Base-by-base conservation (phyloP, 2,888 invertebrate genomes). In the Leptinotarsa rubiginosa region DNA sequence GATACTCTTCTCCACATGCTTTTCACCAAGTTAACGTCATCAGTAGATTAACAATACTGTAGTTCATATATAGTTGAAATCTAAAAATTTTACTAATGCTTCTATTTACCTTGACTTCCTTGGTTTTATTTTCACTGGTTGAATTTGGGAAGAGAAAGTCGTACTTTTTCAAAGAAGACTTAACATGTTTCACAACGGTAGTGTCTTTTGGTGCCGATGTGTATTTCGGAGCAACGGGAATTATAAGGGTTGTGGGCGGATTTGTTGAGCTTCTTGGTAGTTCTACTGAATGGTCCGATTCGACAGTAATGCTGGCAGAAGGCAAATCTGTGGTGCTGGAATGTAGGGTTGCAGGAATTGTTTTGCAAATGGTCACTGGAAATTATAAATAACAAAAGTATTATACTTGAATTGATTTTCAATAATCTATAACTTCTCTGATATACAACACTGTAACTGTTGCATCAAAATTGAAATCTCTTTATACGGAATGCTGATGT, bases 231-330 rank as follows among this genome's bases (percentile, higher is more conserved):
- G 62, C 71, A 72, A 77, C 67, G 64, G 73, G 76, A 68, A 79
- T 72, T 76, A 66, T 76, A 64, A 67, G 41, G 65, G 76, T 78
- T 70, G 78, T 83, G 81, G 84, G 83, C 81, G 83, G 84, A 83
- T 76, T 82, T 66, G 71, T 74, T 52, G 79, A 75, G 66, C 71
- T 74, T 77, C 73, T 80, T 67, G 77, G 70, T 73, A 78, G 69
- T 72, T 81, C 81, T 73, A 75, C 78, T 47, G 79, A 72, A 67
- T 77, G 65, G 71, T 79, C 78, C 31, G 77, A 77, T 50, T 67
- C 74, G 65, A 72, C 73, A 50, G 64, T 77, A 31, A 71, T 56
- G 65, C 78, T 80, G 52, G 77, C 69, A 22, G 69, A 64, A 52
- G 78, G 74, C 69, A 77, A 69, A 59, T 77, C 75, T 67, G 81